Percentiles rank a stretch among this genome's conserved stretches.
These are phyloP conservation scores for Troides oblongomaculatus DNA, from an alignment of 2,888 invertebrate genomes.

Conservation along the genomic window DNA sequence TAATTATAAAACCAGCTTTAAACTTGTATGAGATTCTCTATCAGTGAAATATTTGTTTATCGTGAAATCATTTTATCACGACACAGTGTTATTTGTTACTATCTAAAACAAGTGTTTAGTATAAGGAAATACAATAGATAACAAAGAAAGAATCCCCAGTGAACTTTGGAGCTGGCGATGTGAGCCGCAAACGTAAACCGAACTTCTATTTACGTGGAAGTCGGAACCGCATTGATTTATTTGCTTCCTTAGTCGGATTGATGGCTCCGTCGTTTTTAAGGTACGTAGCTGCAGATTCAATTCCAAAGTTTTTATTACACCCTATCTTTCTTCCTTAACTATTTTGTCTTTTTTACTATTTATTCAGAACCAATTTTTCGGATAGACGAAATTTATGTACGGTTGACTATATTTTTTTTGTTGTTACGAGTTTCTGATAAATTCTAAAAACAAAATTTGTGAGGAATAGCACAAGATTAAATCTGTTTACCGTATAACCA, in stretches of 20 bases:
- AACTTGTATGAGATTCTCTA: too few relatives aligned
- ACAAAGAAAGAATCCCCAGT: slow-evolving; percentile 46
- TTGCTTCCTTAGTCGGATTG: slow-evolving; percentile 61
- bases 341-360: slow-evolving; percentile 53
- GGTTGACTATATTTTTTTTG: background rate
- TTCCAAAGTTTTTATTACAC: slow-evolving; percentile 45
- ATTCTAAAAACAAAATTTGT: too few relatives aligned
- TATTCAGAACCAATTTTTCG: slow-evolving; percentile 37
- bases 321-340: slow-evolving; percentile 36
- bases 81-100: slow-evolving; percentile 47
- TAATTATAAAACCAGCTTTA: too few relatives aligned
- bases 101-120: slow-evolving; percentile 42
- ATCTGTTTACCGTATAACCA: slow-evolving; percentile 90
- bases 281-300: slow-evolving; percentile 53
- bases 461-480: background rate
- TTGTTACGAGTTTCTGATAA: background rate
- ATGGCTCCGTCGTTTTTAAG: slow-evolving; percentile 48
- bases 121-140: slow-evolving; percentile 44
- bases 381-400: background rate
- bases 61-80: slow-evolving; percentile 33
- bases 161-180: slow-evolving; percentile 55
- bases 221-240: slow-evolving; percentile 66
- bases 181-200: slow-evolving; percentile 52
- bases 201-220: slow-evolving; percentile 62
- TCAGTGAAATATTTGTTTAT: background rate